phyloP scores from a whole-genome alignment of 2,797 vertebrate genomes.

The Sebastes kiyomatsui region DNA sequence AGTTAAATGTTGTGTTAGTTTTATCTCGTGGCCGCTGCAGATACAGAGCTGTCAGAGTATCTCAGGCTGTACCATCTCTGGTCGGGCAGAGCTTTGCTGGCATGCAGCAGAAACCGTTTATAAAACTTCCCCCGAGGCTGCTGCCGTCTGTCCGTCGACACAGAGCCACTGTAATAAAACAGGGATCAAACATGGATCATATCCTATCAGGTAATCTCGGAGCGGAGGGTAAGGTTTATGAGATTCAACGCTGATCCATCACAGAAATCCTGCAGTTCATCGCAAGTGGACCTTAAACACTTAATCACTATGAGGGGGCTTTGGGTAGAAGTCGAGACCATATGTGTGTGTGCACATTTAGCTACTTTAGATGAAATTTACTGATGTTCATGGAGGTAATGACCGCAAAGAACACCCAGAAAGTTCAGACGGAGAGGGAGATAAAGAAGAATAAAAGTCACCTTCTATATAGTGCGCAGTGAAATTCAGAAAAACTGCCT shows the following conservation, averaged over 20 bases:
- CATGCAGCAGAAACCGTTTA: background rate
- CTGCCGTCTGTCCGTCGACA: background rate
- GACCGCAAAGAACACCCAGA: background rate
- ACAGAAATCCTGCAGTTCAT: conserved; percentile 45
- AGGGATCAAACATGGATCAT: conserved; percentile 47
- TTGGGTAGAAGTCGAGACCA: background rate
- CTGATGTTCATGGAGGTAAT: background rate
- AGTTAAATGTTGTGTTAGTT: background rate
- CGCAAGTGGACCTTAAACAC: conserved; percentile 36
- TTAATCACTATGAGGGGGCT: conserved; percentile 29
- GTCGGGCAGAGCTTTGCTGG: background rate
- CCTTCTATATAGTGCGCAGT: background rate
- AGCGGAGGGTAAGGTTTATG: conserved; percentile 11
- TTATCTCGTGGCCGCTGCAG: background rate
- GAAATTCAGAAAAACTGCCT: background rate
- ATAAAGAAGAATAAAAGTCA: background rate
- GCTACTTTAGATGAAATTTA: conserved; percentile 2
- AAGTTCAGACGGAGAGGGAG: background rate
- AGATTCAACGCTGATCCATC: conserved; percentile 39
- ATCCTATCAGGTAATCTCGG: conserved; percentile 45
- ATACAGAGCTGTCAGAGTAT: background rate
- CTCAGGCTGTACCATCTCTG: background rate
- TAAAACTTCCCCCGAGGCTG: background rate
- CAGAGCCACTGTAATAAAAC: conserved; percentile 54
- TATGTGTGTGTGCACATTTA: background rate